Evolutionary conservation across 2,113 vertebrate genomes (phyloP).

Genomic region (Centropus bengalensis): DNA sequence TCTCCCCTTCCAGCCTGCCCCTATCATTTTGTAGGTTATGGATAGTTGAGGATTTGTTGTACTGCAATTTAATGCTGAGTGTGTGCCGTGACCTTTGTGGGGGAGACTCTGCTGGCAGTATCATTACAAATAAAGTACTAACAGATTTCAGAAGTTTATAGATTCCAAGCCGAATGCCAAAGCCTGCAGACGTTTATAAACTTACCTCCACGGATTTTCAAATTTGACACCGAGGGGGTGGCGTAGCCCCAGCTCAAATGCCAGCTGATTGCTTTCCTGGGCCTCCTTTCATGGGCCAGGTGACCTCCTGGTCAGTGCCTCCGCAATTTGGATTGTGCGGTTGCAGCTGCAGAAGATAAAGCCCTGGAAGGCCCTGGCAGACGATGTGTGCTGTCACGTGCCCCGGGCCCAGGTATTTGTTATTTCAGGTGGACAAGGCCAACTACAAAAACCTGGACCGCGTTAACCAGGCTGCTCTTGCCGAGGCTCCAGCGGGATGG

Average conservation of each 20-base stretch:
- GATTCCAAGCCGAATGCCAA: constrained; percentile 39
- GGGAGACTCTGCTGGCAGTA: constrained; percentile 59
- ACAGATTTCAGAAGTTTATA: constrained; percentile 65
- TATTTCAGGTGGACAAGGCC: neutral
- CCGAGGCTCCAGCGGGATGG: neutral
- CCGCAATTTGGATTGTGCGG: neutral
- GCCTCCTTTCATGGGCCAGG: neutral
- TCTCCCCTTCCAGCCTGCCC: constrained; percentile 60
- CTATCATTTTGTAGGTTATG: constrained; percentile 72
- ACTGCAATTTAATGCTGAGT: constrained; percentile 73
- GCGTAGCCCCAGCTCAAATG: neutral
- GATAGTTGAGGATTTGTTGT: constrained; percentile 79
- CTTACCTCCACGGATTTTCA: neutral
- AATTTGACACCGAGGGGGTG: neutral
- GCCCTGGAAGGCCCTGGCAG: neutral
- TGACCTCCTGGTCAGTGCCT: neutral
- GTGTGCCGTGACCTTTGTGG: constrained; percentile 73
- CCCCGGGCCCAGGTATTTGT: neutral
- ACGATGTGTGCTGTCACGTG: accelerated
- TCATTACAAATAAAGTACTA: constrained; percentile 73
- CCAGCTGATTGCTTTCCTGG: neutral
- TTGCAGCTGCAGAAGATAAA: neutral
- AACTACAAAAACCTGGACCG: neutral
- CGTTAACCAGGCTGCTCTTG: neutral
- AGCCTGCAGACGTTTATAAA: constrained; percentile 14